These are phyloP conservation scores for Rhogogaster chlorosoma DNA, from an alignment of 2,888 invertebrate genomes.

Conservation along the genomic window DNA sequence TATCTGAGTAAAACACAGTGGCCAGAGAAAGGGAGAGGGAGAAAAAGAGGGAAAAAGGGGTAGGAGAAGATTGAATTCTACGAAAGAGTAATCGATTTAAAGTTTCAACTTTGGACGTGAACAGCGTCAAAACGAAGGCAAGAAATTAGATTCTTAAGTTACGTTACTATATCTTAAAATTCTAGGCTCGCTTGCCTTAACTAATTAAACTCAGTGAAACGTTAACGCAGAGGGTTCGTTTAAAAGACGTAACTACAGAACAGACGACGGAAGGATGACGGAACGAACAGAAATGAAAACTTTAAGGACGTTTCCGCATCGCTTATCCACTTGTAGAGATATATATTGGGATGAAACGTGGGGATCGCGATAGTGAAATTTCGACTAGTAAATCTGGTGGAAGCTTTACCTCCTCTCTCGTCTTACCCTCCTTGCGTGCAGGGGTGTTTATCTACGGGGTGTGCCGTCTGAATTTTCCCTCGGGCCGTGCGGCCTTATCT, in stretches of 20 bases:
- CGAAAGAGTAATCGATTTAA: constrained; percentile 49
- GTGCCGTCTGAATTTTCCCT: constrained; percentile 61
- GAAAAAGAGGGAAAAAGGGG: neutral
- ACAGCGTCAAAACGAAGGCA: constrained; percentile 32
- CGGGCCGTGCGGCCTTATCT: constrained; percentile 66
- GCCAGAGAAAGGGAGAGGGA: neutral
- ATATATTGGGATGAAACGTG: constrained; percentile 52
- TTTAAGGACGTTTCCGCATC: constrained; percentile 14
- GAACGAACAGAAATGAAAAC: constrained; percentile 35
- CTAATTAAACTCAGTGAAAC: constrained; percentile 48
- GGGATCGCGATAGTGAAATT: constrained; percentile 67
- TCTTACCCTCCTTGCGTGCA: constrained; percentile 50
- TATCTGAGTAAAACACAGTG: neutral
- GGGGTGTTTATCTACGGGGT: constrained; percentile 69
- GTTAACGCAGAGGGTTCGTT: constrained; percentile 24
- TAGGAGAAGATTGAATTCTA: constrained; percentile 37
- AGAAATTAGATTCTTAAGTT: constrained; percentile 50
- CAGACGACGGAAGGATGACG: neutral
- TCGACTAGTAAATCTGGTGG: constrained; percentile 65
- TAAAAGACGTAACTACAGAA: neutral
- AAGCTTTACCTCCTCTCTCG: constrained; percentile 47
- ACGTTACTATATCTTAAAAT: constrained; percentile 40
- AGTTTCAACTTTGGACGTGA: constrained; percentile 45
- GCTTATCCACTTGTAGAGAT: neutral
- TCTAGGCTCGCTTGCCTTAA: constrained; percentile 40